A percentile compares a stretch with the other conserved stretches of the same genome.
Conservation (phyloP, 1,140 invertebrate genomes). For the Drosophila carrolli region DNA sequence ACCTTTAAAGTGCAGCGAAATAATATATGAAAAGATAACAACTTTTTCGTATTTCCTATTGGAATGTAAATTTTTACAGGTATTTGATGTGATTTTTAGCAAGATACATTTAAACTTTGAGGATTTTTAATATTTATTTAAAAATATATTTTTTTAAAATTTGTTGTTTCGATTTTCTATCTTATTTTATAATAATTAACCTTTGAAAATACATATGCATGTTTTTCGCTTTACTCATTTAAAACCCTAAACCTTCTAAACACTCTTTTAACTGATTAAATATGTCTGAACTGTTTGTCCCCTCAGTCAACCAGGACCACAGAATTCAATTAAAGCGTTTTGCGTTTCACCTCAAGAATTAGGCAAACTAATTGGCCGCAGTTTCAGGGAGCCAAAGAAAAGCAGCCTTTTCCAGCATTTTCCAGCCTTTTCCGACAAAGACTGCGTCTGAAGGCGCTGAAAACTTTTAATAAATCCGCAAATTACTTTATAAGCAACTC, state of each 20-base stretch:
- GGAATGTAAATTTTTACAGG: too few relatives aligned
- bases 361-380: conserved; percentile 65
- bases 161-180: too few relatives aligned
- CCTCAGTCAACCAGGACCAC: background rate
- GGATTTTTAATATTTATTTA: too few relatives aligned
- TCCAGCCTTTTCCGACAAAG: conserved; percentile 20
- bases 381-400: conserved; percentile 10
- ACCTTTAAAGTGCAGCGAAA: too few relatives aligned
- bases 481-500: conserved; percentile 80
- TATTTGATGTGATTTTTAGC: too few relatives aligned
- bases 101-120: too few relatives aligned
- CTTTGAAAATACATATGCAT: too few relatives aligned
- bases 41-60: too few relatives aligned
- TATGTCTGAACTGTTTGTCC: conserved; percentile 1
- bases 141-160: too few relatives aligned
- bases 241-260: background rate
- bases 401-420: conserved; percentile 14
- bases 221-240: background rate
- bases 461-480: conserved; percentile 79
- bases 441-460: conserved; percentile 57
- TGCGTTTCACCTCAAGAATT: conserved; percentile 68
- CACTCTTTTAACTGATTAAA: conserved; percentile 17
- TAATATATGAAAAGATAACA: too few relatives aligned
- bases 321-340: conserved; percentile 50
- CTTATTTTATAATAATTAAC: too few relatives aligned